Conservation (phyloP, 2,797 vertebrate species). For the Cossypha dichroa region DNA sequence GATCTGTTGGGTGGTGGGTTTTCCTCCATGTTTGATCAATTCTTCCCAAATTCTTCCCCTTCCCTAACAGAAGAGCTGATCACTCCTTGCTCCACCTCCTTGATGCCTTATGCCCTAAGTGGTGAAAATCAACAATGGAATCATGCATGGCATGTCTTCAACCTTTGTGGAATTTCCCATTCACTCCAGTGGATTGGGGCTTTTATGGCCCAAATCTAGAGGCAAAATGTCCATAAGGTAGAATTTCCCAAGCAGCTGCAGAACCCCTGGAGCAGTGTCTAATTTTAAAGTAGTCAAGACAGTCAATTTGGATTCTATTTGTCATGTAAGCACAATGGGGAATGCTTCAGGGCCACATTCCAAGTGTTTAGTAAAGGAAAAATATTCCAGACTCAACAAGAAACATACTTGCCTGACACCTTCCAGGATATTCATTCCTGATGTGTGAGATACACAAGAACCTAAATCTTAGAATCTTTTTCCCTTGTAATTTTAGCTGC, state of each 20-base stretch:
- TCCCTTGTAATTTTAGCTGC: background rate
- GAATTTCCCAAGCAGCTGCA: background rate
- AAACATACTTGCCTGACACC: background rate
- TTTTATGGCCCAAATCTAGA: background rate
- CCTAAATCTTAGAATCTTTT: background rate
- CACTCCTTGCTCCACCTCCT: background rate
- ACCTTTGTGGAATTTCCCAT: background rate
- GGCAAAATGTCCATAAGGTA: background rate
- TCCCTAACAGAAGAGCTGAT: background rate
- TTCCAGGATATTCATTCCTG: background rate
- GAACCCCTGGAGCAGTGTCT: background rate
- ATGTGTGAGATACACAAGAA: background rate
- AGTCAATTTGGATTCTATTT: background rate
- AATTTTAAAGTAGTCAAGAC: background rate
- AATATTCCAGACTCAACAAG: background rate
- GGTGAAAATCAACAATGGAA: background rate
- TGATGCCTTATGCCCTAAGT: background rate
- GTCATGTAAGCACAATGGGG: background rate
- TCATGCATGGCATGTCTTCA: fast-evolving
- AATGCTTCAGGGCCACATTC: background rate
- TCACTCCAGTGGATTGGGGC: background rate
- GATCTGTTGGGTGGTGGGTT: background rate
- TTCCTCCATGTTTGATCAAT: background rate
- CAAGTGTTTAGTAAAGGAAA: background rate
- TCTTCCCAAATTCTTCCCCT: background rate